A percentile compares a stretch with the other conserved stretches of the same genome.
These are phyloP conservation scores for Triops longicaudatus DNA, from an alignment of 1,140 invertebrate species.

Conservation along the genomic window DNA sequence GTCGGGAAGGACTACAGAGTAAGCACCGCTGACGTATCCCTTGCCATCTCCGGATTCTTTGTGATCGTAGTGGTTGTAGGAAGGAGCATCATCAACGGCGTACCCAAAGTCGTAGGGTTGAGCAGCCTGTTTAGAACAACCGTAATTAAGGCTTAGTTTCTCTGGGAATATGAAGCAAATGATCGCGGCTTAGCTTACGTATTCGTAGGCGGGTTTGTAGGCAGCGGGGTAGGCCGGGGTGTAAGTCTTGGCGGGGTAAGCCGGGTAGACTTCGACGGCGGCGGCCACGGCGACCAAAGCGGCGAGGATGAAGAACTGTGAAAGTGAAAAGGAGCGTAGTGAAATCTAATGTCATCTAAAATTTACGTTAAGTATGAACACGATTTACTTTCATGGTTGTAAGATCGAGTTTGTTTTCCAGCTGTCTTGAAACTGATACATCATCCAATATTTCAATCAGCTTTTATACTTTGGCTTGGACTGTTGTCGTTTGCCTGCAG, in stretches of 20 bases:
- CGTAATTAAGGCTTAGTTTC: neutral
- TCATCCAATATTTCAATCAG: too few species aligned
- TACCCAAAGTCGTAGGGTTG: slow-evolving; percentile 60
- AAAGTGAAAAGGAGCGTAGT: neutral
- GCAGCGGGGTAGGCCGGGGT: slow-evolving; percentile 22
- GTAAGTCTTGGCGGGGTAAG: slow-evolving; percentile 17
- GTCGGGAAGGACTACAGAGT: slow-evolving; percentile 66
- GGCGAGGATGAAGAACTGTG: slow-evolving; percentile 26
- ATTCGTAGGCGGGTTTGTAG: slow-evolving; percentile 22
- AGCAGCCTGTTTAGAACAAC: slow-evolving; percentile 15
- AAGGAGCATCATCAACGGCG: slow-evolving; percentile 55
- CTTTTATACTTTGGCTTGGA: too few species aligned
- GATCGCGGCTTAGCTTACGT: slow-evolving; percentile 11
- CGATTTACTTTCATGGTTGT: neutral
- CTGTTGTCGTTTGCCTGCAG: too few species aligned
- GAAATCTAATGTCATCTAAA: neutral
- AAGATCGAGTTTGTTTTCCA: neutral
- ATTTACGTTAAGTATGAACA: neutral
- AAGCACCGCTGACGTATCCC: slow-evolving; percentile 51
- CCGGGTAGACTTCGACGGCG: neutral
- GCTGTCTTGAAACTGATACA: neutral
- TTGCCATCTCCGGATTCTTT: slow-evolving; percentile 54
- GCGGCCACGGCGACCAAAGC: slow-evolving; percentile 25
- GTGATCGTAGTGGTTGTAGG: slow-evolving; percentile 63
- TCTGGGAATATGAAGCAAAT: neutral